Evolutionary conservation across 1,140 invertebrate genomes (phyloP).

Genomic region (Tribolium castaneum): DNA sequence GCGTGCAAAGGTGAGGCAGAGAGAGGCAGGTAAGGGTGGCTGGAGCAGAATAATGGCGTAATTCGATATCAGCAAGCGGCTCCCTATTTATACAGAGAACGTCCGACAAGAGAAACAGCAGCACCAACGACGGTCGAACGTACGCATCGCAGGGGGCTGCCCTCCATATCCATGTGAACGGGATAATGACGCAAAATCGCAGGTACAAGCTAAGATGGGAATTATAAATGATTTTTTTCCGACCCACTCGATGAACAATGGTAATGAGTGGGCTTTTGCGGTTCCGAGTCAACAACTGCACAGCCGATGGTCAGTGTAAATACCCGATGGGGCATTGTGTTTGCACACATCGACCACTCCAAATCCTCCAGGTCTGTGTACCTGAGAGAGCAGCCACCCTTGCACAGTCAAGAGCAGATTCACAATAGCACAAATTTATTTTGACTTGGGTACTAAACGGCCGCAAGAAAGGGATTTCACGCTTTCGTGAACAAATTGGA

Average conservation of each 20-base stretch:
- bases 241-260: neutral
- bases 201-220: neutral
- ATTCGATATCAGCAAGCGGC: slow-evolving; percentile 55
- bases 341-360: neutral
- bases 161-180: slow-evolving; percentile 12
- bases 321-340: slow-evolving; percentile 5
- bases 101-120: slow-evolving; percentile 47
- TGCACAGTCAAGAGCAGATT: neutral
- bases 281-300: slow-evolving; percentile 8
- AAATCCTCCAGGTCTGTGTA: neutral
- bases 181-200: slow-evolving; percentile 14
- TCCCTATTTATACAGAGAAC: slow-evolving; percentile 55
- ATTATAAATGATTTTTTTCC: slow-evolving; percentile 1
- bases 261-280: slow-evolving; percentile 1
- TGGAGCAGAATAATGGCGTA: slow-evolving; percentile 56
- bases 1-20: slow-evolving; percentile 49
- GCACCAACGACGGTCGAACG: slow-evolving; percentile 16
- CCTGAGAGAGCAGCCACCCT: slow-evolving; percentile 2
- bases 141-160: slow-evolving; percentile 11
- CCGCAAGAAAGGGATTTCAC: slow-evolving; percentile 1
- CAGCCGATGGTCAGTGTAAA: neutral
- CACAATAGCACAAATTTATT: slow-evolving; percentile 18
- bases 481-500: slow-evolving; percentile 3
- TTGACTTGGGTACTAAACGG: slow-evolving; percentile 21
- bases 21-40: slow-evolving; percentile 54